Conservation (phyloP, 2,888 invertebrate species). For the Serrognathus titanus region DNA sequence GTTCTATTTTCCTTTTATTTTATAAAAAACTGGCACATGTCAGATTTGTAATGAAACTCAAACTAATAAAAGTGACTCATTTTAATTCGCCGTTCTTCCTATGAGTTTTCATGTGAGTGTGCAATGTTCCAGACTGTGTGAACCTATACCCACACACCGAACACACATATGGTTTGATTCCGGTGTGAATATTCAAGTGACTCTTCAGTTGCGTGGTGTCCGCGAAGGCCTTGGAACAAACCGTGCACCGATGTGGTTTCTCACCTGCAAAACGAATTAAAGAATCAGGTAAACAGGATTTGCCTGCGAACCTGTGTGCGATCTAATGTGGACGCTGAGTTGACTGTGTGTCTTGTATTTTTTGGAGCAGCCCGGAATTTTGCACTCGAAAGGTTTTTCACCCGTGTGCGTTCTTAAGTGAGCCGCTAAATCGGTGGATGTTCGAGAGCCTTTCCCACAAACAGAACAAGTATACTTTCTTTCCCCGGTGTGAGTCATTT, state of each 20-base stretch:
- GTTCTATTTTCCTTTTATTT: too few relatives aligned
- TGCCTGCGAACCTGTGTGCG: slow-evolving; percentile 30
- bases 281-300: background rate
- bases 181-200: slow-evolving; percentile 33
- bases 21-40: too few relatives aligned
- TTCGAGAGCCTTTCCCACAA: slow-evolving; percentile 32
- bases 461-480: slow-evolving; percentile 31
- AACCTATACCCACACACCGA: slow-evolving; percentile 29
- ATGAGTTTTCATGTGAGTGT: slow-evolving; percentile 32
- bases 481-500: slow-evolving; percentile 33
- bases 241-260: slow-evolving; percentile 31
- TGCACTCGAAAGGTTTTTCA: slow-evolving; percentile 34
- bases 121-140: slow-evolving; percentile 32
- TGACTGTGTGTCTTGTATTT: slow-evolving; percentile 35
- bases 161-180: slow-evolving; percentile 32
- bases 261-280: slow-evolving; percentile 25
- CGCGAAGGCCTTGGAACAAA: slow-evolving; percentile 32
- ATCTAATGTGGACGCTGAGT: slow-evolving; percentile 30
- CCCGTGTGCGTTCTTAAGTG: slow-evolving; percentile 34
- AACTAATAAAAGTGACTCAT: too few relatives aligned
- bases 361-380: slow-evolving; percentile 31
- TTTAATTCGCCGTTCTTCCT: slow-evolving; percentile 11
- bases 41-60: too few relatives aligned
- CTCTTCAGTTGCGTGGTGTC: slow-evolving; percentile 32
- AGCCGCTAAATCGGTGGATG: slow-evolving; percentile 31